Conservation (phyloP, 2,888 invertebrate species). For the Lymantria monacha region DNA sequence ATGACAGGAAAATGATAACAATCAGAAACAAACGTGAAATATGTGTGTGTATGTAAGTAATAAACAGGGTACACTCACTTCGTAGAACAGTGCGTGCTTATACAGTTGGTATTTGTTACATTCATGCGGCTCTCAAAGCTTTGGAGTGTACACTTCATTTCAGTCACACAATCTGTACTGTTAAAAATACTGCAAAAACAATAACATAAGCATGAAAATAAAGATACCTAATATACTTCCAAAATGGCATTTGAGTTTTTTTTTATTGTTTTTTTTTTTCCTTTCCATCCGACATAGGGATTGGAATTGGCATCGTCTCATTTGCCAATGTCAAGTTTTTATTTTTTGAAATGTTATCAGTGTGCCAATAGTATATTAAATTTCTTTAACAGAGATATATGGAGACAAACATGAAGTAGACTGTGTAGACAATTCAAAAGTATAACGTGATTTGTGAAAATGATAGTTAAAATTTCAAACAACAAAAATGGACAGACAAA, state of each 20-base stretch:
- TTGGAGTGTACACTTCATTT: conserved; percentile 72
- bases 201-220: conserved; percentile 62
- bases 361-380: conserved; percentile 29
- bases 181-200: conserved; percentile 81
- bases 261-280: too few relatives aligned
- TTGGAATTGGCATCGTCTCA: too few relatives aligned
- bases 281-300: too few relatives aligned
- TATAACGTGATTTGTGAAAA: conserved; percentile 15
- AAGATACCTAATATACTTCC: conserved; percentile 31
- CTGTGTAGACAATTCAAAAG: conserved; percentile 13
- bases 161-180: conserved; percentile 78
- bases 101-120: conserved; percentile 72
- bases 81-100: conserved; percentile 68
- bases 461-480: conserved; percentile 13
- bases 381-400: conserved; percentile 6
- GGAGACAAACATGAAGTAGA: conserved; percentile 23
- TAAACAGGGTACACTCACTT: conserved; percentile 62
- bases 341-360: not conserved
- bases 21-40: too few relatives aligned
- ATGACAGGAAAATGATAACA: too few relatives aligned
- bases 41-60: not conserved
- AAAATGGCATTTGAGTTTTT: not conserved
- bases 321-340: too few relatives aligned
- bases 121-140: conserved; percentile 79
- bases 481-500: conserved; percentile 19